Evolutionary conservation across 2,888 invertebrate species (phyloP).

Genomic region (Melikaiella ostensackeni): DNA sequence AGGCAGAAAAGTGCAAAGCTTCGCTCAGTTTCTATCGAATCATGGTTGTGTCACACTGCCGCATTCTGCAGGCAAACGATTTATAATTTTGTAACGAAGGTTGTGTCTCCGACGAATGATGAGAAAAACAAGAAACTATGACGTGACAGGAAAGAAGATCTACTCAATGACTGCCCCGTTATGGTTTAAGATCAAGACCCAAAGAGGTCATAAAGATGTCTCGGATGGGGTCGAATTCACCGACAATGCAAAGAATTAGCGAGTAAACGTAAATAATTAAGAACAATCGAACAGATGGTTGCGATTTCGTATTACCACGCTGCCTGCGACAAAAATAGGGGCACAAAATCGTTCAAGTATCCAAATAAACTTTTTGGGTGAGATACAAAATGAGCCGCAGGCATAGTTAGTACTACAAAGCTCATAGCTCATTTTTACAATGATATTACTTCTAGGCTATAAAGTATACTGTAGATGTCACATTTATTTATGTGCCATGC

Average conservation of each 20-base stretch:
- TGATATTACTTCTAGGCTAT: constrained; percentile 73
- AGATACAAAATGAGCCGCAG: not conserved
- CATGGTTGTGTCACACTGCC: constrained; percentile 73
- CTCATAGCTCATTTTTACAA: constrained; percentile 74
- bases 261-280: constrained; percentile 66
- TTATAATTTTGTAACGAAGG: constrained; percentile 74
- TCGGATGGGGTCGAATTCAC: constrained; percentile 49
- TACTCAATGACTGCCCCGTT: not conserved
- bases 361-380: not conserved
- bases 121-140: constrained; percentile 54
- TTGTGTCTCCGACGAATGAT: constrained; percentile 71
- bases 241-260: constrained; percentile 58
- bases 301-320: constrained; percentile 64
- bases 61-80: constrained; percentile 57
- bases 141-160: constrained; percentile 26
- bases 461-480: constrained; percentile 67
- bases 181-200: constrained; percentile 27
- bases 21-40: constrained; percentile 59
- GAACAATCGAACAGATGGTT: constrained; percentile 69
- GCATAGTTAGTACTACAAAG: constrained; percentile 55
- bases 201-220: constrained; percentile 39
- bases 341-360: not conserved
- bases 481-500: constrained; percentile 69
- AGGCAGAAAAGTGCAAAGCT: not conserved
- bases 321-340: constrained; percentile 42